Evolutionary conservation across 2,797 vertebrate genomes (phyloP).

Genomic region (Sylvia borin): DNA sequence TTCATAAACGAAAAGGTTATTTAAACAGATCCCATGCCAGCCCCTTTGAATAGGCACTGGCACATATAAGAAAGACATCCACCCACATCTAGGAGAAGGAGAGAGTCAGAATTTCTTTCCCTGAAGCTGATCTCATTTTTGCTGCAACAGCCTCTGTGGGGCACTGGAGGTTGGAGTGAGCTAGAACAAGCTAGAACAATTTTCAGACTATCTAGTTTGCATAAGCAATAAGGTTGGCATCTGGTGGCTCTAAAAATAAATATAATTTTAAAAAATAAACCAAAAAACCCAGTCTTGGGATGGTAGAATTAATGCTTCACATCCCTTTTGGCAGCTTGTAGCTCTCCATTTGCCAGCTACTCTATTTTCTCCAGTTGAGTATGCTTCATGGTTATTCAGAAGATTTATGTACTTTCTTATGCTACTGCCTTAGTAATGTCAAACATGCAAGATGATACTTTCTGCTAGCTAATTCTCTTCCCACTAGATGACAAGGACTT

Average conservation of each 20-base stretch:
- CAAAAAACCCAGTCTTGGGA: not conserved
- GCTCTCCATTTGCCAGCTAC: constrained; percentile 24
- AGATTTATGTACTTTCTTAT: constrained; percentile 9
- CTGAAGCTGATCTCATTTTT: not conserved
- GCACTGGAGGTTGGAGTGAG: not conserved
- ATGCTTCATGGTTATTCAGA: constrained; percentile 11
- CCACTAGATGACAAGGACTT: not conserved
- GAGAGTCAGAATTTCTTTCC: not conserved
- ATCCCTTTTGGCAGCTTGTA: constrained; percentile 20
- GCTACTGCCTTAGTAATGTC: constrained; percentile 14
- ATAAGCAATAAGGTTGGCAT: not conserved
- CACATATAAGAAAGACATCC: not conserved
- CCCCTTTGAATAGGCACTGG: not conserved
- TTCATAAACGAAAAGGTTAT: not conserved
- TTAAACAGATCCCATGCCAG: not conserved
- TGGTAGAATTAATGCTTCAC: constrained; percentile 18
- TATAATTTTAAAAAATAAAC: not conserved
- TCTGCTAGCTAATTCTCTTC: constrained; percentile 29
- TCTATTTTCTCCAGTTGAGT: not conserved
- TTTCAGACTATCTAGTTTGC: not conserved
- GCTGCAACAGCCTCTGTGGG: not conserved
- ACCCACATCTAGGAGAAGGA: not conserved
- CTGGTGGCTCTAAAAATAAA: constrained; percentile 24
- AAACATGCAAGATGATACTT: not conserved
- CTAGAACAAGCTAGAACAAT: constrained; percentile 10